Evolutionary conservation across 2,797 vertebrate genomes (phyloP).

Genomic region (Aulostomus chinensis): DNA sequence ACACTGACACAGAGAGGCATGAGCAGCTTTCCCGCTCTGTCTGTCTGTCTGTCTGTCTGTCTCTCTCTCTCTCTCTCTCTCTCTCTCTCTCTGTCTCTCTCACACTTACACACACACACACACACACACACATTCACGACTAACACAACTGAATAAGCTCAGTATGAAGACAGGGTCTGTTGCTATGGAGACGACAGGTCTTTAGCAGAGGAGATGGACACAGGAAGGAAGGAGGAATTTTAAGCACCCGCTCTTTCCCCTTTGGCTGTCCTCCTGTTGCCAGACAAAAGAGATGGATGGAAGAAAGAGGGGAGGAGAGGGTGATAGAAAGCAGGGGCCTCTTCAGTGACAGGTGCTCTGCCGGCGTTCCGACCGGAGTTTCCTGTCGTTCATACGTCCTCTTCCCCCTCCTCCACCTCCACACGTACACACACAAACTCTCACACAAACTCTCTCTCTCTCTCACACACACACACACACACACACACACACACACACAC

Average conservation of each 20-base stretch:
- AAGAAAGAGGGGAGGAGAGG: conserved; percentile 41
- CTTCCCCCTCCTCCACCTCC: conserved; percentile 37
- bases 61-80: too few species aligned
- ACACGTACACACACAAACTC: too few species aligned
- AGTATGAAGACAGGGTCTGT: conserved; percentile 69
- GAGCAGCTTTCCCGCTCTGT: conserved; percentile 15
- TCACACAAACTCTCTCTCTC: too few species aligned
- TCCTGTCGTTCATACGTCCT: conserved; percentile 71
- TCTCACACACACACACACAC: conserved; percentile 20
- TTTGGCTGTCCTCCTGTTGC: conserved; percentile 62
- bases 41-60: too few species aligned
- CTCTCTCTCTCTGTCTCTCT: too few species aligned
- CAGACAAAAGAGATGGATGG: conserved; percentile 63
- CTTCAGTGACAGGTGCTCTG: conserved; percentile 78
- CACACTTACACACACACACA: too few species aligned
- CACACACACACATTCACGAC: conserved; percentile 49
- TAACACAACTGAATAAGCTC: conserved; percentile 68
- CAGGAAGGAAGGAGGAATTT: conserved; percentile 78
- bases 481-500: conserved; percentile 27
- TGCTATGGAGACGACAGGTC: conserved; percentile 73
- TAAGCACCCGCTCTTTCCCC: conserved; percentile 65
- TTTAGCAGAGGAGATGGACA: conserved; percentile 73
- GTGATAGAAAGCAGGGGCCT: conserved; percentile 74
- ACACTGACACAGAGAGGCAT: conserved; percentile 40
- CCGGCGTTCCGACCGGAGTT: conserved; percentile 63